Percentiles rank a stretch among this genome's conserved stretches.
These are phyloP conservation scores for Campopleginae sp. DNA, from an alignment of 2,888 invertebrate species.

Conservation along the genomic window DNA sequence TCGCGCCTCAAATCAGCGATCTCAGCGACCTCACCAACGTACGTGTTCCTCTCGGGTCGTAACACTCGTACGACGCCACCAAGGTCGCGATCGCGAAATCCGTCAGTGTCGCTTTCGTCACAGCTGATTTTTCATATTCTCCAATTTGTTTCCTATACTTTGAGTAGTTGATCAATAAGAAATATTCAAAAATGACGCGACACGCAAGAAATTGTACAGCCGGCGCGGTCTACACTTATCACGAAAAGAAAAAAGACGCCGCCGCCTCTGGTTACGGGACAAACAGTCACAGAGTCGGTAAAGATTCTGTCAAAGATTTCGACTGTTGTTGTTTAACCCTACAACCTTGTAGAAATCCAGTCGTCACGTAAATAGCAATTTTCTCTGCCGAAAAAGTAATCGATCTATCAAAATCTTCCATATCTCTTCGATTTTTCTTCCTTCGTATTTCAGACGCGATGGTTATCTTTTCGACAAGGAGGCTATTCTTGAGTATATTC, in stretches of 20 bases:
- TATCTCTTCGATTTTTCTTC: slow-evolving; percentile 9
- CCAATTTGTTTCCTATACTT: background rate
- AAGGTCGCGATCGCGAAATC: background rate
- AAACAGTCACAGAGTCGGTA: slow-evolving; percentile 93
- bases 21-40: too few relatives aligned
- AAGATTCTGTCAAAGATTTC: slow-evolving; percentile 97
- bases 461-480: slow-evolving; percentile 99
- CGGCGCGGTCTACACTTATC: slow-evolving; percentile 98
- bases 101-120: background rate
- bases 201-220: slow-evolving; percentile 99
- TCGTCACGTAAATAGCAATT: slow-evolving; percentile 89
- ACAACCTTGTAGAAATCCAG: slow-evolving; percentile 97
- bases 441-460: slow-evolving; percentile 87
- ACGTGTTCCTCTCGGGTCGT: too few relatives aligned
- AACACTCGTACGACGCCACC: background rate
- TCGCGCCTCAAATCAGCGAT: background rate
- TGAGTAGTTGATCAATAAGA: background rate
- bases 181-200: slow-evolving; percentile 89
- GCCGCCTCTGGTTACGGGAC: slow-evolving; percentile 97
- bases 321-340: slow-evolving; percentile 98
- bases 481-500: slow-evolving; percentile 96
- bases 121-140: background rate
- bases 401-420: background rate
- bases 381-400: background rate
- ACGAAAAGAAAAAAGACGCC: slow-evolving; percentile 98